Conservation (phyloP, 2,113 vertebrate species). For the Hipposideros armiger region DNA sequence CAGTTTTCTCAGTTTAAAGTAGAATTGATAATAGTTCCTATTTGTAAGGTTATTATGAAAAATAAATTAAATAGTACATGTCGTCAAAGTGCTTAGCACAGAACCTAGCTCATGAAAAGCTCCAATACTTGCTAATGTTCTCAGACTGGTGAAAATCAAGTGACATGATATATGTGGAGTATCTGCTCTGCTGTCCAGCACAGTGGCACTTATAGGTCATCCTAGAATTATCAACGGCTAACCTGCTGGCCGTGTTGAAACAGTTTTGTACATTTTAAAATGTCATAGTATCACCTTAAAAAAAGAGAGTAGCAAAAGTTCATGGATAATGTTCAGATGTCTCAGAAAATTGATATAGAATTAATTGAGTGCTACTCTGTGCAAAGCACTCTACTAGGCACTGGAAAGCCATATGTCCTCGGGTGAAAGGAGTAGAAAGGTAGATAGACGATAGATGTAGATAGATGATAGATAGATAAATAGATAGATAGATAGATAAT, state of each 20-base stretch:
- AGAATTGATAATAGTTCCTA: background rate
- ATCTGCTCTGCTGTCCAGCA: accelerated
- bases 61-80: background rate
- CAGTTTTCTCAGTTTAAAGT: background rate
- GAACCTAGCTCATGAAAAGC: background rate
- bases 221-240: background rate
- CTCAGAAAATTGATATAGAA: background rate
- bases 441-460: background rate
- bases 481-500: background rate
- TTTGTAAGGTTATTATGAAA: background rate
- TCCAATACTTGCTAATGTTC: background rate
- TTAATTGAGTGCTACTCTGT: background rate
- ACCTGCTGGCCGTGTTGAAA: background rate
- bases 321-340: background rate
- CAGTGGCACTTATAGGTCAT: accelerated
- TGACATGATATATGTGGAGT: accelerated
- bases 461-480: background rate
- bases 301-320: background rate
- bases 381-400: background rate
- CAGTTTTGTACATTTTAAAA: background rate
- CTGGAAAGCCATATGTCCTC: background rate
- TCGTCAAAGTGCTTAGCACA: background rate
- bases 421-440: background rate
- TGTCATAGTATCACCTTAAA: background rate
- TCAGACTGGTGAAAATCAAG: background rate